phyloP scores from a whole-genome alignment of 2,888 invertebrate species.

The Campopleginae sp. region DNA sequence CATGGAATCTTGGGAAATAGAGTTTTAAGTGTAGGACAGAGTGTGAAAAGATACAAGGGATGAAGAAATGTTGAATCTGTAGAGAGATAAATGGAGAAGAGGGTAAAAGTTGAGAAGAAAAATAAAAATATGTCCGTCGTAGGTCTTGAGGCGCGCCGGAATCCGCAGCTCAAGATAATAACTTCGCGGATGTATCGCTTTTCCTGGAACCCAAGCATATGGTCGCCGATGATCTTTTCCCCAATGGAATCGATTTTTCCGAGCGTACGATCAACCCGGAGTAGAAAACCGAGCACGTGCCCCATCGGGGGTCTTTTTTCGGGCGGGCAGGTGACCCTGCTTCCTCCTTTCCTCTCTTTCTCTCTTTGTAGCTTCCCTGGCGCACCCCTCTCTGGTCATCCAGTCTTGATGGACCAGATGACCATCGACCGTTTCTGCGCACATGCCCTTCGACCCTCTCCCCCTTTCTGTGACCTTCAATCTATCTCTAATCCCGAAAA shows the following conservation, averaged over 20 bases:
- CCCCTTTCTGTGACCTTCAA: not conserved
- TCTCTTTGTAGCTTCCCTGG: constrained; percentile 21
- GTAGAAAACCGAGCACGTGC: constrained; percentile 73
- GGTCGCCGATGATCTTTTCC: constrained; percentile 67
- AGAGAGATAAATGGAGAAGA: not conserved
- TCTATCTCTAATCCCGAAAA: not conserved
- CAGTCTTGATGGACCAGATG: constrained; percentile 73
- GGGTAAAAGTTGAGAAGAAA: not conserved
- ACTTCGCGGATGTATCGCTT: constrained; percentile 70
- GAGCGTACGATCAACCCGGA: constrained; percentile 30
- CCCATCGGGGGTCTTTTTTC: constrained; percentile 76
- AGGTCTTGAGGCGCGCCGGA: constrained; percentile 50
- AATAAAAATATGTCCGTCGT: constrained; percentile 12
- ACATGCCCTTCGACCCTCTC: constrained; percentile 46
- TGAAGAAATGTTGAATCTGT: constrained; percentile 1
- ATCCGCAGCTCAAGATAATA: constrained; percentile 71
- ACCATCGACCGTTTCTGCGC: constrained; percentile 72
- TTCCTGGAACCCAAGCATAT: constrained; percentile 75
- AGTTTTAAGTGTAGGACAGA: not conserved
- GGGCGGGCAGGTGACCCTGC: constrained; percentile 76
- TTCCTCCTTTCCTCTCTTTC: constrained; percentile 19
- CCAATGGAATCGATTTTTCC: constrained; percentile 64
- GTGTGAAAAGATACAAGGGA: not conserved
- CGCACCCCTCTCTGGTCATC: constrained; percentile 24
- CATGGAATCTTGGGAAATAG: not conserved